Evolutionary conservation across 2,888 invertebrate species (phyloP).

Genomic region (Pseudococcus jackbeardsleyi): DNA sequence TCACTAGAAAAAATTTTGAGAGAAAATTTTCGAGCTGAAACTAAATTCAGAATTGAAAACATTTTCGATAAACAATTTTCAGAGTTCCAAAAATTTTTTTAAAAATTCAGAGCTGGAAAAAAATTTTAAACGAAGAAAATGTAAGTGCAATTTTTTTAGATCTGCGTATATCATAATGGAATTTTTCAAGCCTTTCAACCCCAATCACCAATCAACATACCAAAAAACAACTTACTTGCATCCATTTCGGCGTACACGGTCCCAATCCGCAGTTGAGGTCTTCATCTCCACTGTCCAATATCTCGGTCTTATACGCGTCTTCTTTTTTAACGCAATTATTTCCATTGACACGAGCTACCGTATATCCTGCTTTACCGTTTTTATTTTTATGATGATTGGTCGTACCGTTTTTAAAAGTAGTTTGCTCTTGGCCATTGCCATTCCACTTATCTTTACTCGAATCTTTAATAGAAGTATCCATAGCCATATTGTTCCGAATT

Average conservation of each 20-base stretch:
- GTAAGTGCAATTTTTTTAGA: no score
- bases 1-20: no score
- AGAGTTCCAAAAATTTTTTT: no score
- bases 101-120: no score
- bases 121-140: no score
- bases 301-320: slow-evolving; percentile 31
- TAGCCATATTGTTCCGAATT: slow-evolving; percentile 44
- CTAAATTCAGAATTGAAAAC: no score
- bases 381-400: slow-evolving; percentile 24
- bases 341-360: slow-evolving; percentile 32
- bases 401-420: slow-evolving; percentile 41
- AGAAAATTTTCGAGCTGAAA: no score
- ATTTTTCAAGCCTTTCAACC: neutral
- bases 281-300: slow-evolving; percentile 70
- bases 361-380: slow-evolving; percentile 48
- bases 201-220: neutral
- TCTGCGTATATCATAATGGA: no score
- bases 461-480: slow-evolving; percentile 59
- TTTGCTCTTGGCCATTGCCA: slow-evolving; percentile 37
- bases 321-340: slow-evolving; percentile 55
- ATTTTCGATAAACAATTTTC: no score
- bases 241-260: slow-evolving; percentile 81
- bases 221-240: slow-evolving; percentile 72
- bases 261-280: slow-evolving; percentile 84
- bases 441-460: slow-evolving; percentile 49